Evolutionary conservation across 1,140 invertebrate genomes (phyloP).

Genomic region (Hylaeus volcanicus): DNA sequence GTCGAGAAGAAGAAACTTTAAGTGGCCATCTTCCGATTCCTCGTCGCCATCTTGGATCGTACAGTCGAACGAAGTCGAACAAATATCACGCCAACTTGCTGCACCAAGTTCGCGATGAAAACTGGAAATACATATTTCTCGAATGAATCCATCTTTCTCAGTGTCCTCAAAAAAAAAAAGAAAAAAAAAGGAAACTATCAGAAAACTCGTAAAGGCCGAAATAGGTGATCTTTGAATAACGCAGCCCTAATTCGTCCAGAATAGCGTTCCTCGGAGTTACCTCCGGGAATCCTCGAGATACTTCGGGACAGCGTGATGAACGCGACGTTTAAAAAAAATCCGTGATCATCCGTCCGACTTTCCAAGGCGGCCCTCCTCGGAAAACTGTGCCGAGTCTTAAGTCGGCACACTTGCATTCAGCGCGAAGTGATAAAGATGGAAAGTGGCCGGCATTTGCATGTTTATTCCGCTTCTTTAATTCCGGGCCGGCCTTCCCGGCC

Average conservation of each 20-base stretch:
- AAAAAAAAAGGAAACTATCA: too few species aligned
- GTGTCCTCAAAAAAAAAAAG: too few species aligned
- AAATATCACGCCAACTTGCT: too few species aligned
- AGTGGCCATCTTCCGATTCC: too few species aligned
- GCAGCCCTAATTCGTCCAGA: not conserved
- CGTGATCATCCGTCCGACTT: not conserved
- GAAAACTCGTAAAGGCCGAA: too few species aligned
- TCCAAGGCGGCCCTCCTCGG: not conserved
- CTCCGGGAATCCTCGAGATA: not conserved
- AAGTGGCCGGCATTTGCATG: constrained; percentile 71
- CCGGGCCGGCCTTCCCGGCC: constrained; percentile 11
- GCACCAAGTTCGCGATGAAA: too few species aligned
- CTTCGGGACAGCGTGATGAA: not conserved
- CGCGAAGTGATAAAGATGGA: constrained; percentile 67
- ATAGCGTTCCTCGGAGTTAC: not conserved
- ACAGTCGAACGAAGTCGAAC: too few species aligned
- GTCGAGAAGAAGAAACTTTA: too few species aligned
- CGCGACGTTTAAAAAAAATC: constrained; percentile 9
- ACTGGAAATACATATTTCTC: too few species aligned
- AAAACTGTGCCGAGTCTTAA: constrained; percentile 39
- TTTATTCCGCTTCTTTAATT: constrained; percentile 71
- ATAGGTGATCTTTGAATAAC: not conserved
- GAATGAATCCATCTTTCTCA: too few species aligned
- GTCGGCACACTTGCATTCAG: constrained; percentile 63
- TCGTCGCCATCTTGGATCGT: too few species aligned